Conservation (phyloP, 2,888 invertebrate species). For the Eupithecia subumbrata region DNA sequence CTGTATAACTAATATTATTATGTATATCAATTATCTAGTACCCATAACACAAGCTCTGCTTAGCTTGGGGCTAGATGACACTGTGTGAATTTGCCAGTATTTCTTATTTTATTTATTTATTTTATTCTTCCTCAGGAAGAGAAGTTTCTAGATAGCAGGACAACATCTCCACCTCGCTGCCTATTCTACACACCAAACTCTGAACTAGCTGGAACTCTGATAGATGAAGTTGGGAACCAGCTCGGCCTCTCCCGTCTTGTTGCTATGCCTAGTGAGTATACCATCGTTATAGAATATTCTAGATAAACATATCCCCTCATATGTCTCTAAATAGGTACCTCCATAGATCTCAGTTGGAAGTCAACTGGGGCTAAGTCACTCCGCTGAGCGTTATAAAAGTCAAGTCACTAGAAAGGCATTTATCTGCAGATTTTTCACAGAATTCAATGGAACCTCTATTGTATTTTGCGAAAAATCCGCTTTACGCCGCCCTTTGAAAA, state of each 20-base stretch:
- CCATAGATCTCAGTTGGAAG: not conserved
- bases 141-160: conserved; percentile 1
- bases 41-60: not conserved
- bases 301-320: not conserved
- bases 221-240: not conserved
- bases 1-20: too few relatives aligned
- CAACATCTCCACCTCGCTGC: not conserved
- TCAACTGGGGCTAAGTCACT: not conserved
- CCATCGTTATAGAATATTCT: not conserved
- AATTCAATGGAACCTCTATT: not conserved
- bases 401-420: not conserved
- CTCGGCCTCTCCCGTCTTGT: not conserved
- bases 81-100: not conserved
- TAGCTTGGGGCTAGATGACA: not conserved
- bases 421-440: not conserved
- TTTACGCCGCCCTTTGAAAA: not conserved
- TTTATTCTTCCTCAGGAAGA: not conserved
- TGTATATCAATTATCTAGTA: not conserved
- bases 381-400: not conserved
- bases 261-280: conserved; percentile 1
- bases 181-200: conserved; percentile 6
- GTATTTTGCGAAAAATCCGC: not conserved
- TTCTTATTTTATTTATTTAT: not conserved
- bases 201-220: conserved; percentile 1
- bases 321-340: not conserved